Conservation (phyloP, 2,113 vertebrate genomes). For the Zosterops hypoxanthus region DNA sequence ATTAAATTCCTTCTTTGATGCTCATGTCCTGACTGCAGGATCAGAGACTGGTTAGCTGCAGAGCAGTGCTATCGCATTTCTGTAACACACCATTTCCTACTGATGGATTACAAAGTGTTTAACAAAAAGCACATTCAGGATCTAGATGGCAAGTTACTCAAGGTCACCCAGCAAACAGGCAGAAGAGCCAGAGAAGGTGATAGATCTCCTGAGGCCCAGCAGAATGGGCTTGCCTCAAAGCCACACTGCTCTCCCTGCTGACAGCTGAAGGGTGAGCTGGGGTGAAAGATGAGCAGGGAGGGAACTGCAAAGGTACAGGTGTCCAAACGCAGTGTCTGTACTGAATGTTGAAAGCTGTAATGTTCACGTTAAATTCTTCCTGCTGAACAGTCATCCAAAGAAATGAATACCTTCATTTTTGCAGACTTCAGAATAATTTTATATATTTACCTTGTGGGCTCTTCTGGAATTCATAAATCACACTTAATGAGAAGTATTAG, state of each 20-base stretch:
- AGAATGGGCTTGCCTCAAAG: neutral
- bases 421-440: slow-evolving; percentile 54
- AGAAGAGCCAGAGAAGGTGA: neutral
- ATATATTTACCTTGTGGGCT: slow-evolving; percentile 48
- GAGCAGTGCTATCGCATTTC: neutral
- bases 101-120: neutral
- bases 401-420: slow-evolving; percentile 23
- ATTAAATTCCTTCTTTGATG: neutral
- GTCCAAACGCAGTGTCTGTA: neutral
- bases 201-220: neutral
- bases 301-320: neutral
- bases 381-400: neutral
- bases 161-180: neutral
- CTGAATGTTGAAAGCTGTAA: neutral
- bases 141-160: neutral
- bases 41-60: neutral
- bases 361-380: neutral
- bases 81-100: neutral
- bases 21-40: neutral
- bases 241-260: neutral
- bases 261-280: neutral
- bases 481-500: slow-evolving; percentile 62
- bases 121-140: neutral
- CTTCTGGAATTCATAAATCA: slow-evolving; percentile 59
- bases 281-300: neutral